phyloP scores from a whole-genome alignment of 1,140 invertebrate genomes.

The Scaptomyza graminum region DNA sequence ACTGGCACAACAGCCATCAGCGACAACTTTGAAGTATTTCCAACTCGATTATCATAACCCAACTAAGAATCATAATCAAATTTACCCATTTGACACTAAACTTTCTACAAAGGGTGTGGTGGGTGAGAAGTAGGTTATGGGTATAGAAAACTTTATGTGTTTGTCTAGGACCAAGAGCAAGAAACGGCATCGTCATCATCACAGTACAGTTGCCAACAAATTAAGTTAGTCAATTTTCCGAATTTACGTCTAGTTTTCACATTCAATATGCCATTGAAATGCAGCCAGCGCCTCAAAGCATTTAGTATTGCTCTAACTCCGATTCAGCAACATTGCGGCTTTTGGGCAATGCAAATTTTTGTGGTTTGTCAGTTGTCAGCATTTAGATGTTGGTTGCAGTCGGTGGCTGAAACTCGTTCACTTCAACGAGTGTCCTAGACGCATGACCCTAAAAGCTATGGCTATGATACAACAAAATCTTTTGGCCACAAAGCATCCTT shows the following conservation, averaged over 20 bases:
- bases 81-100: conserved; percentile 79
- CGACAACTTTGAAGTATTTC: conserved; percentile 76
- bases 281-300: conserved; percentile 14
- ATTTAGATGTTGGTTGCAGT: conserved; percentile 6
- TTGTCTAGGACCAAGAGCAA: conserved; percentile 16
- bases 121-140: conserved; percentile 13
- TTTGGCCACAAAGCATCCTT: conserved; percentile 28
- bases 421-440: too few relatives aligned
- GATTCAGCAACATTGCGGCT: not conserved
- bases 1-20: conserved; percentile 19
- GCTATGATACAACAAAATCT: conserved; percentile 47
- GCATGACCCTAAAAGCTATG: conserved; percentile 17
- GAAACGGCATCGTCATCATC: conserved; percentile 33
- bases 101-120: conserved; percentile 41
- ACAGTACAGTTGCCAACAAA: conserved; percentile 44
- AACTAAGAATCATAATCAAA: conserved; percentile 76
- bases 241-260: conserved; percentile 51
- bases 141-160: conserved; percentile 23
- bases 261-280: conserved; percentile 51
- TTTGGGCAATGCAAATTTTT: conserved; percentile 42
- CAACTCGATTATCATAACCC: conserved; percentile 78
- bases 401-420: too few relatives aligned
- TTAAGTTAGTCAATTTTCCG: conserved; percentile 79
- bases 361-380: conserved; percentile 34
- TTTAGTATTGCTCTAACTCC: conserved; percentile 13